Percentiles rank a stretch among this genome's conserved stretches.
Conservation (phyloP, 2,113 vertebrate genomes). For the Panurus biarmicus region DNA sequence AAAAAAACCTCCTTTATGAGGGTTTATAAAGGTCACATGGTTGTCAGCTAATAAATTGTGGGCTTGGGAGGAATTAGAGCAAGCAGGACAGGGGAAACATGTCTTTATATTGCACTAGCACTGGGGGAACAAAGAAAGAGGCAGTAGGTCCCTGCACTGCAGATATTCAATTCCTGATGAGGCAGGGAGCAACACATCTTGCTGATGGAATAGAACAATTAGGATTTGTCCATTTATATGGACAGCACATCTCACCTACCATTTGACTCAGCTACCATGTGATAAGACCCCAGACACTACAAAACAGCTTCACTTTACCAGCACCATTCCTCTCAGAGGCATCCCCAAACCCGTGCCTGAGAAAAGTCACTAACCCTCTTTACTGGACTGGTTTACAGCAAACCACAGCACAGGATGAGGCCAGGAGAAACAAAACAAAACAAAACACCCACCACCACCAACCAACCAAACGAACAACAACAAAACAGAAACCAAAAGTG, state of each 20-base stretch:
- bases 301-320: background rate
- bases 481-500: background rate
- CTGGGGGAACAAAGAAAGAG: background rate
- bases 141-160: background rate
- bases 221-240: background rate
- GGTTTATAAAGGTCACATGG: background rate
- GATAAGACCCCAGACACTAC: background rate
- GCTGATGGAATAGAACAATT: background rate
- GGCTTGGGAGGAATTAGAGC: background rate
- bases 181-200: background rate
- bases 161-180: background rate
- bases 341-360: background rate
- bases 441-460: too few relatives aligned
- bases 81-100: background rate
- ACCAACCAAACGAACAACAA: background rate
- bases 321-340: background rate
- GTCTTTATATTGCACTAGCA: background rate
- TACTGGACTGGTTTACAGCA: background rate
- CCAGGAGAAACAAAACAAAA: background rate
- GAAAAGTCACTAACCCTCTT: background rate
- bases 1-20: background rate
- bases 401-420: background rate
- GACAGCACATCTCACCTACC: background rate
- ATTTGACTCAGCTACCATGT: background rate
- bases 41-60: background rate